Base-by-base conservation (phyloP, 2,113 vertebrate genomes). In the Aix galericulata region DNA sequence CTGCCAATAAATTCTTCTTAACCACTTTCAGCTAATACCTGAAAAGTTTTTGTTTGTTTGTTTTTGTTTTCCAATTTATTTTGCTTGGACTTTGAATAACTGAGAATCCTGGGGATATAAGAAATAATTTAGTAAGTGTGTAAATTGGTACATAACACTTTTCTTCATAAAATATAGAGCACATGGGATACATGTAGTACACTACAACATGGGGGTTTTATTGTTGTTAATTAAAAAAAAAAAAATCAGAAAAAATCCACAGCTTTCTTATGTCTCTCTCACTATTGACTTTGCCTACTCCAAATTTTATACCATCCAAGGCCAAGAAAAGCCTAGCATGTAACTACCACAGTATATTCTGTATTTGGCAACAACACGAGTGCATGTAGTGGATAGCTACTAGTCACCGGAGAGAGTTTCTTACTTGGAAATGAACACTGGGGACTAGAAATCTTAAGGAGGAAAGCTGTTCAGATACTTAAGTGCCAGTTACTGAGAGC, bases 141-240 rank as follows among this genome's bases (percentile, higher is more conserved):
- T 87, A 44, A 88, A 82, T 69, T 68, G 40, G 16, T 76, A 3
- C 53, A 34, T 14, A 85, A 82, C 17, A 23, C 48, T 6, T 48
- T 86, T 31, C 56, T 87, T 76, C 46, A 29, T 76, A 55, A 80
- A 82, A 68, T 60, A 53, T 13, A 53, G 12, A 29, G 27, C 16
- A 38, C 6, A 7, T 26, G 20, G n/a, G 55, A 77, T 50, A 64
- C 0, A 0, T 23, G 7, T 5, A 36, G 12, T 50, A 63, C 22
- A 44, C 20, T 56, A 46, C 12, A 80, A 34, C 17, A 3, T 32
- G 18, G 40, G 38, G 26, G 34, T 12, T 76, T 64, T 77, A 36
- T 46, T 52, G 6, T n/a, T 10, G 6, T 89, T 44, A 50, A 26
- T 73, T 4, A 10, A 26, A 80, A 84, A 91, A 16, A 21, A 6